phyloP scores from a whole-genome alignment of 2,888 invertebrate genomes.

The Ischnus inquisitorius region DNA sequence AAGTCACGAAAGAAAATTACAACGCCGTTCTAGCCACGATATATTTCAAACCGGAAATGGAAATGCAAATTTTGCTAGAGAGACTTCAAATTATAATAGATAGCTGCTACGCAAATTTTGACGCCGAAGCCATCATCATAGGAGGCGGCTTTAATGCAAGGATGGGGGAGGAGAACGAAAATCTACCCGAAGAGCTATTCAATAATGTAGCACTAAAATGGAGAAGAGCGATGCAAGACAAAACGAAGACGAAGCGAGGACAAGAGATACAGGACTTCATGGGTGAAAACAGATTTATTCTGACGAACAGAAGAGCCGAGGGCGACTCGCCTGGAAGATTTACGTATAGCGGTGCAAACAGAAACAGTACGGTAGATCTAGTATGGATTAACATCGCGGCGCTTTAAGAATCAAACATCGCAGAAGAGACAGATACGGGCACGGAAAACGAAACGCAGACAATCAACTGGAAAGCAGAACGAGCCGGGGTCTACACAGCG shows the following conservation, averaged over 20 bases:
- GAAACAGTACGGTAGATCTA: conserved; percentile 27
- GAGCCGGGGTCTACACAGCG: conserved; percentile 1
- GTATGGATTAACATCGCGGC: conserved; percentile 25
- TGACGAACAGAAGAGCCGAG: conserved; percentile 26
- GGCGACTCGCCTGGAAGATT: conserved; percentile 22
- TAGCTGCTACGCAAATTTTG: neutral
- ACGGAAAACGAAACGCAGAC: neutral
- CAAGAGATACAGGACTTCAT: conserved; percentile 7
- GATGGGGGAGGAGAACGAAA: conserved; percentile 3
- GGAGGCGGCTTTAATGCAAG: conserved; percentile 15
- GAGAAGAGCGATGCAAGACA: conserved; percentile 1
- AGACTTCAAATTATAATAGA: conserved; percentile 11
- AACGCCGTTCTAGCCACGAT: neutral
- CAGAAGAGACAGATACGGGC: neutral
- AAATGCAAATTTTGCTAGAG: neutral
- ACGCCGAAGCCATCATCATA: neutral
- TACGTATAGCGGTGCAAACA: neutral
- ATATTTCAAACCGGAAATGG: conserved; percentile 2
- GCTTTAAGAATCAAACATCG: neutral
- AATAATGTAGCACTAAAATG: neutral
- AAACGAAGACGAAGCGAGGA: conserved; percentile 6
- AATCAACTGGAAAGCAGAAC: conserved; percentile 30
- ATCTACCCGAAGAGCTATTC: neutral
- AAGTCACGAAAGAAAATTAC: neutral
- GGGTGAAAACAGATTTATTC: conserved; percentile 25